Evolutionary conservation across 1,140 invertebrate species (phyloP), one percentile per base, ranked within the genome.

Genomic region (Drosophila gunungcola): DNA sequence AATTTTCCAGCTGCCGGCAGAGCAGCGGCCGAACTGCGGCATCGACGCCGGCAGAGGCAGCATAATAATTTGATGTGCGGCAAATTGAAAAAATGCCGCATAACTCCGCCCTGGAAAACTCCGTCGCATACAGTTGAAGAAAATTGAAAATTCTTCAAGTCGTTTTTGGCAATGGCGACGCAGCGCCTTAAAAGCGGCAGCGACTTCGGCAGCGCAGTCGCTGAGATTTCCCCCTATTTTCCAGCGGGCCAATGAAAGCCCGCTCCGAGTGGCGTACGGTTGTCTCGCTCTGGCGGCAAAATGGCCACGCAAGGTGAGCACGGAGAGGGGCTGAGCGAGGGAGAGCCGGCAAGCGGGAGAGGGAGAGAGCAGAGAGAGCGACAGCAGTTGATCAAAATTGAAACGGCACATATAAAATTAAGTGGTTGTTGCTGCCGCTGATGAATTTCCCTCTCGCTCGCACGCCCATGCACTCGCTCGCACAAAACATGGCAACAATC

Each of bases 381-480:
- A 13, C 25, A 46, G 39, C 53, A 57, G 80, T 89, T 88, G 85
- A 91, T 83, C 85, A 90, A 91, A 88, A 91, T 88, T 88, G 80
- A 90, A 91, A 89, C 80, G 82, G 77, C 62, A 76, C 80, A 80
- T 83, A 91, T 90, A 90, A 91, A 91, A 91, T 91, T 91, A 91
- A 91, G 90, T 90, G 90, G 80, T 84, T 88, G 73, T 88, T 84
- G 79, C 80, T 80, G 78, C 70, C 82, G 77, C 91, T 91, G 86
- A 91, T 91, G 86, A 91, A 91, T 91, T 91, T 91, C 83, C 62
- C 89, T 38, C 83, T 91, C 85, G 73, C 76, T 79, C 75, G 39
- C 72, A 79, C 60, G 16, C 65, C 48, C 27, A 32, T 45, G 29
- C 55, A 6, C 29, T 32, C 52, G 72, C 63, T 13, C 16, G 53